Base-by-base conservation (phyloP, 2,888 invertebrate genomes). In the Anthophora plumipes region DNA sequence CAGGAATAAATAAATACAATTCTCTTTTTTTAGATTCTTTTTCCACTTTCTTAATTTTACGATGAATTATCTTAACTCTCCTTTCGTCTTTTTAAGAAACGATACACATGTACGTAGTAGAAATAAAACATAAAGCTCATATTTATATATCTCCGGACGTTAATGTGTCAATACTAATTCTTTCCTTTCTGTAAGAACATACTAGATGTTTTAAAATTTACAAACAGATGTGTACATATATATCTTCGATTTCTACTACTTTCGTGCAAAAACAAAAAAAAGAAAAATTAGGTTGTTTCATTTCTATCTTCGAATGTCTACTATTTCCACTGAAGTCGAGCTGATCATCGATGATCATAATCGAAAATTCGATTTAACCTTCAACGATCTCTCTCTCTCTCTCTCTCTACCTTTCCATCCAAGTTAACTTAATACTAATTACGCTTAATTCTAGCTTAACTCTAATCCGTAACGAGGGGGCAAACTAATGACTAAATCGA, bases 401-500 rank as follows among this genome's bases (percentile, higher is more conserved):
- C n/a, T n/a, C n/a, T n/a, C 22, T 37, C 54, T 54, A 61, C 25
- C 63, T n/a, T 46, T 48, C 63, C 4, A 31, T 12, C 4, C 25
- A n/a, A 9, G 20, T 37, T 9, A 61, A 43, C 43, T 67, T 20
- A 39, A 17, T 25, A 14, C 17, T 39, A 66, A 55, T 55, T n/a
- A 46, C 48, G 20, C 12, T 69, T 61, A 46, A 54, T 1, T 1
- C 57, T 70, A 77, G 14, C 52, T 72, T 63, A 81, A 55, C 11
- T 70, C 74, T 82, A 68, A 68, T 25, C 67, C 17, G 61, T 77
- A 73, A 46, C 48, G 54, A 25, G 37, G 31, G 31, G 52, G 2
- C 25, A 43, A 74, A 77, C 69, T 82, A 60, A 72, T 77, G 66
- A 80, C 64, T 77, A 46, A 48, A 84, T 87, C 59, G 84, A 94